A percentile compares a stretch with the other conserved stretches of the same genome.
Conservation (phyloP, 2,888 invertebrate genomes). For the Pachliopta kotzebuea region DNA sequence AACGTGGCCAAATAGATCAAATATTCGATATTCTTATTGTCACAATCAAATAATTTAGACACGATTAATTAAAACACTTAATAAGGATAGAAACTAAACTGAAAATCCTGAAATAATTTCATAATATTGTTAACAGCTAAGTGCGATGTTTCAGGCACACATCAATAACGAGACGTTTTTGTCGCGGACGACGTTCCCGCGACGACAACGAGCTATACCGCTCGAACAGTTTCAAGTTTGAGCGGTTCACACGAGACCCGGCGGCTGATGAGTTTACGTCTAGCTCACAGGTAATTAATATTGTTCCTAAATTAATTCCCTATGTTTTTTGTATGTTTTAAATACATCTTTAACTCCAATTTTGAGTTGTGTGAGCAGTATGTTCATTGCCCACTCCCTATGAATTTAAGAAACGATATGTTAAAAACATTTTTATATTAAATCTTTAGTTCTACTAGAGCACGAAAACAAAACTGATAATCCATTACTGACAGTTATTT, state of each 20-base stretch:
- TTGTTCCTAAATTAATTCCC: neutral
- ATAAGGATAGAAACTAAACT: neutral
- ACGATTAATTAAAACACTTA: neutral
- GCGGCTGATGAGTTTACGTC: conserved; percentile 83
- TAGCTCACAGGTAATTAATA: conserved; percentile 84
- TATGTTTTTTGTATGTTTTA: too few species aligned
- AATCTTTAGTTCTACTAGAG: too few species aligned
- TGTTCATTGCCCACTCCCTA: too few species aligned
- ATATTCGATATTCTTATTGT: neutral
- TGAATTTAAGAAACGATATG: too few species aligned
- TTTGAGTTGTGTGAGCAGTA: too few species aligned
- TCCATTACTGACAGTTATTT: too few species aligned
- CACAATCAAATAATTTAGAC: neutral
- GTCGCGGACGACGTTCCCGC: conserved; percentile 84
- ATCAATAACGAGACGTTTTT: conserved; percentile 85
- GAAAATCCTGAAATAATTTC: too few species aligned
- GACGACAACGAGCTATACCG: conserved; percentile 92
- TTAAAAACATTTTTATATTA: too few species aligned
- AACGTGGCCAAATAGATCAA: neutral
- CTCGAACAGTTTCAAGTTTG: conserved; percentile 93
- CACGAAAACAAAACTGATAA: too few species aligned
- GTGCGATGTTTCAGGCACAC: conserved; percentile 55
- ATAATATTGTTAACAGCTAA: neutral
- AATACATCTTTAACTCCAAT: too few species aligned
- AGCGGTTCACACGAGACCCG: conserved; percentile 86